phyloP scores from a whole-genome alignment of 1,140 invertebrate species.

The Frieseomelitta varia region DNA sequence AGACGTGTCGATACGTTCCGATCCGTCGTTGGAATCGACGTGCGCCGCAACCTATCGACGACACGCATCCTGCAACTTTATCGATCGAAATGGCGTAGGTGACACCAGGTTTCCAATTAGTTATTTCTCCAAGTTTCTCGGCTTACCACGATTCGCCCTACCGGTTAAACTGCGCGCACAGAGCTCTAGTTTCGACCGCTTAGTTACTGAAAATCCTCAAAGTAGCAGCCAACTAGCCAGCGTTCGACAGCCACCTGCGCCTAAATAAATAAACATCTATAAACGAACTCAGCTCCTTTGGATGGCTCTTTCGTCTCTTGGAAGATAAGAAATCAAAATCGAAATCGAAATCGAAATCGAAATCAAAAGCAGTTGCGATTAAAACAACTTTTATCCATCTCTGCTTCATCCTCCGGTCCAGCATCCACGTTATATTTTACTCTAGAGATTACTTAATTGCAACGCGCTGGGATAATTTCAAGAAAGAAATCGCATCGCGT shows the following conservation, averaged over 20 bases:
- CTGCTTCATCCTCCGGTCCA: too few relatives aligned
- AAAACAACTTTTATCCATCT: too few relatives aligned
- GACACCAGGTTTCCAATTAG: constrained; percentile 60
- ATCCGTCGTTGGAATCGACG: constrained; percentile 49
- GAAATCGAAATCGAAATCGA: too few relatives aligned
- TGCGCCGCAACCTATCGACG: neutral
- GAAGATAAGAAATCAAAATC: too few relatives aligned
- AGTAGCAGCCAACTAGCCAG: constrained; percentile 44
- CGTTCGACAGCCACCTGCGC: constrained; percentile 41
- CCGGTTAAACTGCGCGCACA: constrained; percentile 25
- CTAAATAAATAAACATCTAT: constrained; percentile 32
- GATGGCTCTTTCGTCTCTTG: neutral
- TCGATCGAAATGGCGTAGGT: constrained; percentile 60
- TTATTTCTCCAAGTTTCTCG: constrained; percentile 66
- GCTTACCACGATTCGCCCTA: constrained; percentile 51
- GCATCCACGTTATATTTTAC: too few relatives aligned
- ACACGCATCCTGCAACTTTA: constrained; percentile 56
- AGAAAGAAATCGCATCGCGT: neutral
- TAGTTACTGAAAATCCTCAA: constrained; percentile 61
- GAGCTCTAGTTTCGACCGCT: constrained; percentile 37
- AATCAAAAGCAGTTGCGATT: too few relatives aligned
- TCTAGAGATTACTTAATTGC: too few relatives aligned
- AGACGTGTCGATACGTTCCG: neutral
- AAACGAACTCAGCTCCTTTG: constrained; percentile 33
- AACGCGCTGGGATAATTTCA: neutral